Base-by-base conservation (phyloP, 2,113 vertebrate genomes). In the Elgaria multicarinata region DNA sequence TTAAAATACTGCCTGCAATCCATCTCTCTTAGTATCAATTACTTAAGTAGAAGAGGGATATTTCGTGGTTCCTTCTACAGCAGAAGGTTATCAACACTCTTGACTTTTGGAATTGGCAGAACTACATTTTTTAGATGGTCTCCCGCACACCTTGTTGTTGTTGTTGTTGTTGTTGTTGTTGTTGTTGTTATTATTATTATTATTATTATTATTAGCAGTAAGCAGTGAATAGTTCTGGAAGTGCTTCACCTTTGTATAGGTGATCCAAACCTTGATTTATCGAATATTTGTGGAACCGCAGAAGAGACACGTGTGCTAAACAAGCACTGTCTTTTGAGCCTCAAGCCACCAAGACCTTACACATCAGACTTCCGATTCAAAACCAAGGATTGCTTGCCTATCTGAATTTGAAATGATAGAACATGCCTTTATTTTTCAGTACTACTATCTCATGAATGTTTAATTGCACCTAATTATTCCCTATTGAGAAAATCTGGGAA, bases 381-480 rank as follows among this genome's bases (percentile, higher is more conserved):
- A 77, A 84, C 9, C 22, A 77, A 14, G 44, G 42, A 89, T 55
- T 26, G 26, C 33, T 55, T 67, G 44, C 36, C 44, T 33, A 31
- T 69, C 62, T 66, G 64, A 77, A 76, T 28, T 53, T 39, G 46
- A n/a, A 76, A n/a, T 13, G 64, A 22, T 33, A 78, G 26, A 89
- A 69, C n/a, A 89, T 53, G 81, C 72, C 31, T 33, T 67, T 4
- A 76, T 92, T 90, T 87, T 20, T 44, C 36, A 80, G 84, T 77
- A 76, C 1, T 33, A 0, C 31, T 77, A 9, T 62, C 31, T 87
- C 86, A 53, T 58, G 85, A 84, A 31, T 18, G 9, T 85, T 88
- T 92, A 85, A 55, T 89, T 83, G 64, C 55, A 18, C 83, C 86
- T 87, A 55, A 91, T 93, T 89, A 90, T 83, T 86, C 28, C 22